Evolutionary conservation across 2,113 vertebrate genomes (phyloP).

Genomic region (Panurus biarmicus): DNA sequence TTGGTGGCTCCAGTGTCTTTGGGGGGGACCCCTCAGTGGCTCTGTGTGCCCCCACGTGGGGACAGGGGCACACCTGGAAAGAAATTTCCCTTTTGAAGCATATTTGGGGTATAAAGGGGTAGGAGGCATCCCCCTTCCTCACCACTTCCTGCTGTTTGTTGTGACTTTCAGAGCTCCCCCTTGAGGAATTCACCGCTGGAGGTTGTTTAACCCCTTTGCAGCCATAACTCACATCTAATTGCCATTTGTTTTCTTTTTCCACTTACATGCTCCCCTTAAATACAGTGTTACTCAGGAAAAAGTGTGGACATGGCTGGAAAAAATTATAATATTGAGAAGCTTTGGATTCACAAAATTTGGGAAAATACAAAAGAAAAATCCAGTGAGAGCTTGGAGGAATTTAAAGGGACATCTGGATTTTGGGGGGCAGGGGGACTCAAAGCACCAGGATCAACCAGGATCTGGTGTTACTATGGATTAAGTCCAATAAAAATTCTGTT

Average conservation of each 20-base stretch:
- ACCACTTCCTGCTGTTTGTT: neutral
- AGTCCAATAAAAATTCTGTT: neutral
- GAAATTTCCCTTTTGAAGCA: neutral
- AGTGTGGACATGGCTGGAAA: constrained; percentile 18
- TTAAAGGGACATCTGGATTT: neutral
- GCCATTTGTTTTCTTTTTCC: constrained; percentile 67
- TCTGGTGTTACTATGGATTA: neutral
- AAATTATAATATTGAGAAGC: neutral
- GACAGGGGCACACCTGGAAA: neutral
- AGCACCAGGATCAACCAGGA: neutral
- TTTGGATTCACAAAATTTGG: constrained; percentile 62
- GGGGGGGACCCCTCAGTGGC: neutral
- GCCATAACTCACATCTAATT: neutral
- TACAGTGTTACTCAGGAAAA: constrained; percentile 56
- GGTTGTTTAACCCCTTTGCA: neutral
- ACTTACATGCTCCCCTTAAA: constrained; percentile 70
- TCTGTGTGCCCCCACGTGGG: neutral
- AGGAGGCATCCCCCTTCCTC: neutral
- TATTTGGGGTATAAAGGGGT: neutral
- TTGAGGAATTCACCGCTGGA: rapidly evolving
- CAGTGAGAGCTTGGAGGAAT: neutral
- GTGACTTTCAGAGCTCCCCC: neutral
- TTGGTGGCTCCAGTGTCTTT: neutral
- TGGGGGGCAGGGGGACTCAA: neutral
- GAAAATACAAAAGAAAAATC: neutral